Percentiles rank a stretch among this genome's conserved stretches.
These are phyloP conservation scores for Achroia grisella DNA, from an alignment of 1,140 invertebrate genomes.

Conservation along the genomic window DNA sequence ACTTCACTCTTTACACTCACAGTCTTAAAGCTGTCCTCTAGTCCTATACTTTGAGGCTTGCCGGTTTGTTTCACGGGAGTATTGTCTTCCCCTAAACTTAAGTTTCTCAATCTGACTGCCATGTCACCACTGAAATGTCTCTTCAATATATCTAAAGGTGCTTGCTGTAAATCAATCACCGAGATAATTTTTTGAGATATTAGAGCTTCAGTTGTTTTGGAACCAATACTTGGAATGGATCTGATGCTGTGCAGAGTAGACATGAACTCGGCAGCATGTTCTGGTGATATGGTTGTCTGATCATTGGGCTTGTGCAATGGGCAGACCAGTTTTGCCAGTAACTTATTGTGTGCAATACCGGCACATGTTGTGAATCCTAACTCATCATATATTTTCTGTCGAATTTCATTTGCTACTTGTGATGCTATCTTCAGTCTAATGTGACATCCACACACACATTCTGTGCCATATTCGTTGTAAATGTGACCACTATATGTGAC, in stretches of 20 bases:
- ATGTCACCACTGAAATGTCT: constrained; percentile 79
- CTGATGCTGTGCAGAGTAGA: constrained; percentile 75
- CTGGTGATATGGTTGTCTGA: constrained; percentile 85
- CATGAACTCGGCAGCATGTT: constrained; percentile 77
- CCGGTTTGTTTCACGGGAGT: constrained; percentile 80
- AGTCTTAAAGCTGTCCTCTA: constrained; percentile 84
- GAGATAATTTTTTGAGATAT: constrained; percentile 77
- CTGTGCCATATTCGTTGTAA: constrained; percentile 69
- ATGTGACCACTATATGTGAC: constrained; percentile 71
- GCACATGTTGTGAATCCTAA: constrained; percentile 86
- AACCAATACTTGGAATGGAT: constrained; percentile 83
- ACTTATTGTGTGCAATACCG: constrained; percentile 88
- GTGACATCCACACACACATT: constrained; percentile 83
- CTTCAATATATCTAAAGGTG: constrained; percentile 74
- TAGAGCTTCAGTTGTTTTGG: constrained; percentile 78
- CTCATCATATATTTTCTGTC: constrained; percentile 77
- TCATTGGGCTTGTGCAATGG: constrained; percentile 85
- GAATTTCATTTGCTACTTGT: constrained; percentile 81
- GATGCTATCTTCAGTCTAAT: constrained; percentile 78
- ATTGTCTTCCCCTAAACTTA: constrained; percentile 82
- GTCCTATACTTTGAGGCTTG: constrained; percentile 80
- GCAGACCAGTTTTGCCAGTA: constrained; percentile 86
- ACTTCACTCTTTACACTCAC: constrained; percentile 82
- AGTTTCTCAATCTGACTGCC: constrained; percentile 78
- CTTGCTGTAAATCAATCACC: constrained; percentile 79